Evolutionary conservation across 2,888 invertebrate species (phyloP).

Genomic region (Acrocera orbiculus): DNA sequence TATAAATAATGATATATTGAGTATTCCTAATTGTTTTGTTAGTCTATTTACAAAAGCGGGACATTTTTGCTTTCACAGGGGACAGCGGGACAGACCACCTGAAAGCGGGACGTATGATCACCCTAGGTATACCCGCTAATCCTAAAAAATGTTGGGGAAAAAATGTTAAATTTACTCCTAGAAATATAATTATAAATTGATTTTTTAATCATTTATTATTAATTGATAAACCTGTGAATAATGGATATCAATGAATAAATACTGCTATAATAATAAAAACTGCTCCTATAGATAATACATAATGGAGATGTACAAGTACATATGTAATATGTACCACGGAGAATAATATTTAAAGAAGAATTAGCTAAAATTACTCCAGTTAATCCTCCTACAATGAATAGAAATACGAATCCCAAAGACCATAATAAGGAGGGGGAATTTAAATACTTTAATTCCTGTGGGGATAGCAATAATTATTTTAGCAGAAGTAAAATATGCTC

Average conservation of each 20-base stretch:
- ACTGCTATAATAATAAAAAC: no score
- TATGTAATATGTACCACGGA: conserved; percentile 68
- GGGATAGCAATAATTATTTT: conserved; percentile 71
- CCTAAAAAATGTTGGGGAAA: conserved; percentile 67
- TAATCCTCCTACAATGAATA: conserved; percentile 57
- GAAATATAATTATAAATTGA: conserved; percentile 54
- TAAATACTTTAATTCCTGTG: conserved; percentile 64
- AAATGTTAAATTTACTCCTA: conserved; percentile 62
- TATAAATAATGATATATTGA: no score
- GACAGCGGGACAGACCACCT: no score
- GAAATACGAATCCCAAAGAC: conserved; percentile 51
- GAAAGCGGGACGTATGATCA: no score
- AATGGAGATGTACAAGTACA: conserved; percentile 64
- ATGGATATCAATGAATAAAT: no score
- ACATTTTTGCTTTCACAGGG: no score
- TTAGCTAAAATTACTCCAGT: conserved; percentile 43
- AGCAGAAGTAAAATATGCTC: conserved; percentile 64
- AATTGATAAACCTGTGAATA: no score
- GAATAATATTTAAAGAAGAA: conserved; percentile 43
- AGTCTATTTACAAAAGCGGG: no score
- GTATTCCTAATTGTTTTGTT: no score
- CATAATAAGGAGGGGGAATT: conserved; percentile 41
- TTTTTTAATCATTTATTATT: no score
- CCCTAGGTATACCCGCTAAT: conserved; percentile 54
- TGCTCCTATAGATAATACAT: no score